Evolutionary conservation across 2,113 vertebrate species (phyloP), one percentile per base, ranked within the genome.

Genomic region (Pan paniscus): DNA sequence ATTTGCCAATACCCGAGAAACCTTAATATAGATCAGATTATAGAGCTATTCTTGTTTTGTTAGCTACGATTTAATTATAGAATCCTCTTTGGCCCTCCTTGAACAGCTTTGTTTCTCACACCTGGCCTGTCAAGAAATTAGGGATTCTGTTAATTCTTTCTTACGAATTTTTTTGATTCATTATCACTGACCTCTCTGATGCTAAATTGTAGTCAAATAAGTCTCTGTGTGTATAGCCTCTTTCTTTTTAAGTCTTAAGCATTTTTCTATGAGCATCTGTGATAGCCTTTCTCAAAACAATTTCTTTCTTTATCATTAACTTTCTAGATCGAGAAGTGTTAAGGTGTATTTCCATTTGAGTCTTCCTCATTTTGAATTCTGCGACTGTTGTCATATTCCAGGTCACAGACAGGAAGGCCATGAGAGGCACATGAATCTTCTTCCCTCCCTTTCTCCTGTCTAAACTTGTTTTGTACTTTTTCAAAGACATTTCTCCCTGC

Each of bases 1-100:
- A 73, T 92, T 89, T 97, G 40, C n/a, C 10, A 83, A 1, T 86
- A 68, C 8, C 27, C 5, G 48, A 38, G 85, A 90, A 95, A 79
- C 82, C 25, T 92, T 93, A 95, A 70, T 67, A 61, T 52, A 81
- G 25, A 90, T n/a, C 12, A 61, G 40, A n/a, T 92, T 11, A 5
- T 80, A 76, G 70, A 78, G 35, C 70, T n/a, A 46, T 79, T 96
- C 84, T 97, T 95, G 38, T 64, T 96, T 91, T 93, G 23, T 50
- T 91, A 92, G 50, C 27, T 88, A 76, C 57, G 16, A 50, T 90
- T 70, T 83, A 35, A 95, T 92, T 96, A 68, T 73, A 68, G 38
- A 38, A 52, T 83, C 64, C 32, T 80, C 86, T 82, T 78, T 82
- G 84, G 20, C 14, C 16, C 22, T 81, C 46, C 50, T 90, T 90